Conservation (phyloP, 2,888 invertebrate species). For the Miltochrista miniata region DNA sequence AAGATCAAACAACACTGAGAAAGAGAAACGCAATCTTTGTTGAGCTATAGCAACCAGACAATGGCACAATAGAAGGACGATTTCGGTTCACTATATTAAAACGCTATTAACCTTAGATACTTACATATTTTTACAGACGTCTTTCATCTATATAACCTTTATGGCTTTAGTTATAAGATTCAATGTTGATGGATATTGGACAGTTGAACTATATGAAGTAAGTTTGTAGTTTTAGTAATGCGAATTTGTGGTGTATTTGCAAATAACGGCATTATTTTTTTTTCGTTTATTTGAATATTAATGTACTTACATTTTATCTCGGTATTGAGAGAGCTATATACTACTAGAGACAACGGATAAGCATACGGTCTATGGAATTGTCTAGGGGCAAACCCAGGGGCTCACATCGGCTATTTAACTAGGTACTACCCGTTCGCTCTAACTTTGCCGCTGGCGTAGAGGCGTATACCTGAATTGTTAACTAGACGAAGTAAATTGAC, state of each 20-base stretch:
- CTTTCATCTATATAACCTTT: background rate
- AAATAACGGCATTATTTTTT: conserved; percentile 44
- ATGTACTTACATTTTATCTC: no score
- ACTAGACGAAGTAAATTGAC: no score
- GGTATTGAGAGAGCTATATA: no score
- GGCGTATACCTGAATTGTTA: no score
- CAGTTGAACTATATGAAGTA: conserved; percentile 3
- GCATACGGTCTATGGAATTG: no score
- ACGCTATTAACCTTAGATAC: conserved; percentile 59
- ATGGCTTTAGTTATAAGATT: background rate
- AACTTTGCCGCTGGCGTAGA: no score
- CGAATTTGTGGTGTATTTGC: conserved; percentile 43
- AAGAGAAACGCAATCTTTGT: conserved; percentile 65
- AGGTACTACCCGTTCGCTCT: no score
- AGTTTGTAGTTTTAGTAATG: conserved; percentile 18
- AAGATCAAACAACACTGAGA: conserved; percentile 50
- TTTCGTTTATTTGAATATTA: no score
- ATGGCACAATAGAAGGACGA: conserved; percentile 79
- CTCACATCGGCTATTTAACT: no score
- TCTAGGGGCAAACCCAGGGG: no score
- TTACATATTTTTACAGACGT: conserved; percentile 9
- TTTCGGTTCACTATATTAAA: conserved; percentile 76
- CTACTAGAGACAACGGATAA: no score
- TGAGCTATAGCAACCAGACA: conserved; percentile 61
- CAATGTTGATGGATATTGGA: conserved; percentile 6